Base-by-base conservation (phyloP, 2,888 invertebrate genomes). In the Drosophila maculinotata region DNA sequence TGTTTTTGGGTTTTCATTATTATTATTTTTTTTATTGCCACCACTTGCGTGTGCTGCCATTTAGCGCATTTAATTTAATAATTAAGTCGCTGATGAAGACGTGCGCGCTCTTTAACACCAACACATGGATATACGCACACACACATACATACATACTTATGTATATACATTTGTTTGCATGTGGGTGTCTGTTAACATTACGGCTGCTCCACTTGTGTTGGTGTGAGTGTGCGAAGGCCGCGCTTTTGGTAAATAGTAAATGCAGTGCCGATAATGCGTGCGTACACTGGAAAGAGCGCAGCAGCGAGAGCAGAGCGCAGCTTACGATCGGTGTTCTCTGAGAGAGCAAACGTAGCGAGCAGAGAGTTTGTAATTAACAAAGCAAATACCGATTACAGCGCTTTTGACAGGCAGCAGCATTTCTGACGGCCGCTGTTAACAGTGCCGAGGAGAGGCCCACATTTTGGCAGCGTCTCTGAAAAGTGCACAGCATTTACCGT, bases 11-110 rank as follows among this genome's bases (percentile, higher is more conserved):
- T 31, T 20, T 45, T 45, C 8, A 28, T 68, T 73, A 68, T 54
- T 36, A 48, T 75, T 73, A 42, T 66, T 44, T 33, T 62, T 69
- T 76, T 68, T 68, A 76, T 76, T 83, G 75, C 74, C 75, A 71
- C 74, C 75, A 71, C 67, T 81, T 86, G 87, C 87, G 81, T 81
- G 84, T 77, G 81, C 81, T 81, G 74, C 81, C 84, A 86, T 83
- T 81, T 83, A 81, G 81, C 84, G 84, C 75, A 69, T 86, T 86
- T 81, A 86, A 81, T 81, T 83, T 86, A 86, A 81, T 81, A 81
- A 81, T 81, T 81, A 86, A 81, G 87, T 79, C 65, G 83, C 83
- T 69, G 86, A 76, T 82, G 79, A 69, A 81, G 82, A 71, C 76
- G 67, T 69, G 64, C 64, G 63, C 62, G 48, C 64, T 52, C 48